These are phyloP conservation scores for Eupithecia inturbata DNA, from an alignment of 2,888 invertebrate species.

Conservation along the genomic window DNA sequence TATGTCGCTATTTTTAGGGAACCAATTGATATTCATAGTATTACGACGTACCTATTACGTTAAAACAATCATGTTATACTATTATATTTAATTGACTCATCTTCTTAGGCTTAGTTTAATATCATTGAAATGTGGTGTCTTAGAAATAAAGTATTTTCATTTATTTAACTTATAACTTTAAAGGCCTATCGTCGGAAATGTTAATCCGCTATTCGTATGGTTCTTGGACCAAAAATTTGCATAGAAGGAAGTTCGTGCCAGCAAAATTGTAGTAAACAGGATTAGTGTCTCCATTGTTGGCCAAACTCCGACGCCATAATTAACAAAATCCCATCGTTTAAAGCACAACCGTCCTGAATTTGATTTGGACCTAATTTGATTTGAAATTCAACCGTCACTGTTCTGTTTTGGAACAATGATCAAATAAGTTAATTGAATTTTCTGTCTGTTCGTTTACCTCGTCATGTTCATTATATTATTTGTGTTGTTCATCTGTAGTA, in stretches of 20 bases:
- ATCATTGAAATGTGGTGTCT: too few relatives aligned
- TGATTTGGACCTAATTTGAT: constrained; percentile 53
- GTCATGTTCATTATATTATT: neutral
- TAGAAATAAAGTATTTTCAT: too few relatives aligned
- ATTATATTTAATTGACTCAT: too few relatives aligned
- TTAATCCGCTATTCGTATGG: constrained; percentile 30
- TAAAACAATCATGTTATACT: too few relatives aligned
- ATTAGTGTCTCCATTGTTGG: constrained; percentile 62
- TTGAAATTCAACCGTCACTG: constrained; percentile 44
- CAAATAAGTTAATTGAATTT: constrained; percentile 3
- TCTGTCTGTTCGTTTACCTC: constrained; percentile 12
- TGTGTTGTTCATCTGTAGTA: neutral
- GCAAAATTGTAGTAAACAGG: constrained; percentile 64
- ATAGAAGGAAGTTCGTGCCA: constrained; percentile 55
- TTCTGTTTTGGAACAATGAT: constrained; percentile 18
- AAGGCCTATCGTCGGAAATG: neutral
- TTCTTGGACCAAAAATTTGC: constrained; percentile 51
- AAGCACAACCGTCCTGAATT: constrained; percentile 44
- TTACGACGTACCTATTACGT: too few relatives aligned
- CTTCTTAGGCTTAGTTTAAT: too few relatives aligned
- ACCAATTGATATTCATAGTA: too few relatives aligned
- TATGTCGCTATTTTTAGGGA: too few relatives aligned
- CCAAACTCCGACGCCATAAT: constrained; percentile 57
- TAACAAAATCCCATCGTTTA: constrained; percentile 59
- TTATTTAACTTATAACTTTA: too few relatives aligned